Evolutionary conservation across 2,888 invertebrate genomes (phyloP), one percentile per base, ranked within the genome.

Genomic region (Clivina fossor): DNA sequence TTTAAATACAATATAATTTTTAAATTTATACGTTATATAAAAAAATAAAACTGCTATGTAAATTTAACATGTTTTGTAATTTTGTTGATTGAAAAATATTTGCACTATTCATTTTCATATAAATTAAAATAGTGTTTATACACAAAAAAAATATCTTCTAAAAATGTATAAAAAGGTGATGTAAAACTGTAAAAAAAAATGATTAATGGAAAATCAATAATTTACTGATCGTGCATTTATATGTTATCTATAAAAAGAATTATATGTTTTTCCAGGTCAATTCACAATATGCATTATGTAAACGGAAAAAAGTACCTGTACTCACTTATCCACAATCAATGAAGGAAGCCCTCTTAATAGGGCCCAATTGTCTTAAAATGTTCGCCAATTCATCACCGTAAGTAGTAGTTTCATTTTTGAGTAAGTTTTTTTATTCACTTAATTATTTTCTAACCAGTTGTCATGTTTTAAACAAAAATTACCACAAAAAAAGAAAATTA

Each of bases 311-410:
- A 64, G 82, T 87, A 61, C 87, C 90, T 11, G 82, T 88, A 58
- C 76, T 96, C 41, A 85, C 86, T 59, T 96, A 94, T 76, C 90
- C 93, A 0, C 84, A 85, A 64, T 88, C 93, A 2, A 90, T 93
- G 82, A 83, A 86, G 66, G 75, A 82, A 38, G 88, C 90, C 9
- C 80, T 95, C 58, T 78, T 82, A 63, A 80, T 81, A 30, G 93
- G 94, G 0, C 93, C 93, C 0, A 69, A 74, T 1, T 71, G 71
- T 46, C 72, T 91, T 48, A 80, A 81, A 59, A 76, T 75, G 57
- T 79, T 86, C 62, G 82, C 88, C 0, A 59, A 58, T 13, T 57
- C 63, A n/a, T 71, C 77, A 33, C 76, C 76, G 70, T 72, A 71
- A 66, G 74, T 68, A 61, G 19, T 16, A 30, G 9, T 11, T 32